A percentile compares a stretch with the other conserved stretches of the same genome.
Evolutionary conservation across 1,140 invertebrate genomes (phyloP).

Genomic region (Myzus persicae): DNA sequence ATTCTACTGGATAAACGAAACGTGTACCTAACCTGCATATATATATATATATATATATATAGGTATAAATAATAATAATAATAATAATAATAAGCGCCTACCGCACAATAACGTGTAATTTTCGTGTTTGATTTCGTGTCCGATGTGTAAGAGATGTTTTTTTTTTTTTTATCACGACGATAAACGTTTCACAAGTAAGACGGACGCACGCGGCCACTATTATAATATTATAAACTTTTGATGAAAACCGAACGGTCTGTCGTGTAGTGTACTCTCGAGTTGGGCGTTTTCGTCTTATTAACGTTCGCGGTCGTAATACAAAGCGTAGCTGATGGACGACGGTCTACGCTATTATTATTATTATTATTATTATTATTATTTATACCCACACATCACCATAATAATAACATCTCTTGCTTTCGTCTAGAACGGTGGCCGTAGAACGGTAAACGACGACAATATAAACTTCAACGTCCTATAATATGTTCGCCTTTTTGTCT

Average conservation of each 20-base stretch:
- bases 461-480: background rate
- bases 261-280: no score
- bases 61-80: background rate
- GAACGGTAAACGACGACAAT: background rate
- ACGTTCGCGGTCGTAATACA: background rate
- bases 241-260: background rate
- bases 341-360: background rate
- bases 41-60: no score
- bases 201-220: background rate
- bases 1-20: background rate
- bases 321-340: background rate
- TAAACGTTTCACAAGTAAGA: background rate
- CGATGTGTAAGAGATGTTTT: background rate
- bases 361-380: background rate
- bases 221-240: background rate
- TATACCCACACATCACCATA: background rate
- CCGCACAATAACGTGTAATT: constrained; percentile 20
- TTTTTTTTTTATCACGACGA: background rate
- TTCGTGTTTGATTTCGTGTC: constrained; percentile 23
- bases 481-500: background rate
- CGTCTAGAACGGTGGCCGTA: background rate
- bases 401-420: background rate
- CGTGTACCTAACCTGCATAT: background rate
- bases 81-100: background rate
- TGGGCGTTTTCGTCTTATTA: constrained; percentile 17